Percentiles rank a stretch among this genome's conserved stretches.
Conservation (phyloP, 1,140 invertebrate species). For the Musca vetustissima region DNA sequence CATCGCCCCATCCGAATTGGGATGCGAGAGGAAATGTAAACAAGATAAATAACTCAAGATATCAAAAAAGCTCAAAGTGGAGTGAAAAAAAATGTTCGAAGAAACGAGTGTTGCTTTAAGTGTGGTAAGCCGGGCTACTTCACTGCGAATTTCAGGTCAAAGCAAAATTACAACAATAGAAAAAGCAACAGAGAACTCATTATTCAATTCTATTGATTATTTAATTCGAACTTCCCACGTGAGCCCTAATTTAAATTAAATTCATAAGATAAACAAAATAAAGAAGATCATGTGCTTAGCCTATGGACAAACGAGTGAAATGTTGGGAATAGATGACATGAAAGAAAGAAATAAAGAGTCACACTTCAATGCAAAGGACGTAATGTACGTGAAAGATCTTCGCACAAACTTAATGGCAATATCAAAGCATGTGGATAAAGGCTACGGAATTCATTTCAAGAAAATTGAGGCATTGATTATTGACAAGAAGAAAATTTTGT, state of each 20-base stretch:
- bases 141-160: background rate
- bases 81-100: constrained; percentile 19
- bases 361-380: constrained; percentile 6
- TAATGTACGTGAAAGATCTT: constrained; percentile 23
- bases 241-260: background rate
- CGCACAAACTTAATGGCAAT: constrained; percentile 21
- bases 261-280: background rate
- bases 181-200: background rate
- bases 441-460: constrained; percentile 15
- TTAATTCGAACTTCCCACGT: background rate
- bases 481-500: background rate
- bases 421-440: constrained; percentile 13
- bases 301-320: background rate
- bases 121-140: background rate
- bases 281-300: background rate
- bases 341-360: background rate
- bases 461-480: constrained; percentile 15
- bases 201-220: background rate
- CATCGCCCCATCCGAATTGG: constrained; percentile 14
- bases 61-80: constrained; percentile 1
- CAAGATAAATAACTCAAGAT: background rate
- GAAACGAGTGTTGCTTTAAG: background rate
- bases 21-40: constrained; percentile 22
- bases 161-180: background rate
- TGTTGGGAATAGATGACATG: constrained; percentile 6